These are phyloP conservation scores for Bufotes viridis DNA, from an alignment of 2,797 vertebrate species.

Conservation along the genomic window DNA sequence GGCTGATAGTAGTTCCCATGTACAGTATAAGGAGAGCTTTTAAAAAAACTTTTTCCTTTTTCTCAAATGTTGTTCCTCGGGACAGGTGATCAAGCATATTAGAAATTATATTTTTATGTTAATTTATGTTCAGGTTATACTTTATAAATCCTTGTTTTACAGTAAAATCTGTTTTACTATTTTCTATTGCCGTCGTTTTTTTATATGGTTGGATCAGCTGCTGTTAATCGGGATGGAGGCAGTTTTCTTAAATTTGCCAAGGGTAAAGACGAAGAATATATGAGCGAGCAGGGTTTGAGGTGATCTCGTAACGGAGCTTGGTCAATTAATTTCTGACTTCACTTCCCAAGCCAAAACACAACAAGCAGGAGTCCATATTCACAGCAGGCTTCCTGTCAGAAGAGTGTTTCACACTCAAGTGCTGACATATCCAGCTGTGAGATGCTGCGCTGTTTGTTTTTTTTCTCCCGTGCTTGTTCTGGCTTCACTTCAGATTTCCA, in stretches of 20 bases:
- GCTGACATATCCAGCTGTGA: conserved; percentile 74
- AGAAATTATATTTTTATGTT: no score
- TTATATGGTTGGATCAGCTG: neutral
- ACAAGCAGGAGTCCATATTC: conserved; percentile 71
- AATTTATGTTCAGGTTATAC: no score
- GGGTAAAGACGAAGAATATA: conserved; percentile 2
- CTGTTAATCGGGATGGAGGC: neutral
- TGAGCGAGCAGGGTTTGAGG: conserved; percentile 24
- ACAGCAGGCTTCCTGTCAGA: conserved; percentile 71
- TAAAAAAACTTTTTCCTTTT: no score
- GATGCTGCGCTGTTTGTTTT: conserved; percentile 63
- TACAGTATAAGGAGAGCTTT: no score
- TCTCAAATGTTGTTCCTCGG: no score
- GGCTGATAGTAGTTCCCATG: no score
- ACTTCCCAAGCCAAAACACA: conserved; percentile 72
- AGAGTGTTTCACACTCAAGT: conserved; percentile 67
- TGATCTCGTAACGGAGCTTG: conserved; percentile 30
- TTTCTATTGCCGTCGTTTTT: neutral
- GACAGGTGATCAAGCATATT: no score
- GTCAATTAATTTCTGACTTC: conserved; percentile 71
- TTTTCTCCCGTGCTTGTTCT: conserved; percentile 42
- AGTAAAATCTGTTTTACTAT: neutral
- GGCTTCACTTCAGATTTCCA: conserved; percentile 59
- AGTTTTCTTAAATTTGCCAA: neutral
- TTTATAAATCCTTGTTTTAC: no score